Evolutionary conservation across 2,888 invertebrate species (phyloP).

Genomic region (Frankliniella fusca): DNA sequence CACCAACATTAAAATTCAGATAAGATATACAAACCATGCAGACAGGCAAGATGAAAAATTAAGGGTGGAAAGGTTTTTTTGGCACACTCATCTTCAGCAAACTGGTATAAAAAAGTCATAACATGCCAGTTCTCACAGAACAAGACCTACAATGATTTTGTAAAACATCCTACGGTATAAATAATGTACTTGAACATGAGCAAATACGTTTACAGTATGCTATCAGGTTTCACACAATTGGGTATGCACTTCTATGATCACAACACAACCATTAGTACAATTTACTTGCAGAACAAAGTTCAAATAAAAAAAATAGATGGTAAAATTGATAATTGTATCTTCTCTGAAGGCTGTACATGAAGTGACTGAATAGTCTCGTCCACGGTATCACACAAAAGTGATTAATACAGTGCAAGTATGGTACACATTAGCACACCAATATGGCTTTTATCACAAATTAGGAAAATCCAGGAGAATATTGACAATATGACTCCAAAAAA

Average conservation of each 20-base stretch:
- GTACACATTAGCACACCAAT: neutral
- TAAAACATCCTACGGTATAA: neutral
- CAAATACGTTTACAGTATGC: neutral
- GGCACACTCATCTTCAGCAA: neutral
- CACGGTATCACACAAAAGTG: neutral
- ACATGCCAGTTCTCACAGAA: neutral
- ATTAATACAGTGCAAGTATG: neutral
- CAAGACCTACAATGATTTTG: neutral
- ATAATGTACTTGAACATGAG: neutral
- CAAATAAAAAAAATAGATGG: neutral
- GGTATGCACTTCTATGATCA: neutral
- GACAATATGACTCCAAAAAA: no score
- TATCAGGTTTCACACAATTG: constrained; percentile 15
- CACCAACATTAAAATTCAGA: neutral
- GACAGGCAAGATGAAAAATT: neutral
- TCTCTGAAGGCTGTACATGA: neutral
- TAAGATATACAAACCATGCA: neutral
- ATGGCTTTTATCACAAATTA: neutral
- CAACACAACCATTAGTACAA: constrained; percentile 15
- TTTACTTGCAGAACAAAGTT: neutral
- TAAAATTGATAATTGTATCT: neutral
- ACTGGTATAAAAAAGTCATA: neutral
- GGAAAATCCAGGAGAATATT: no score
- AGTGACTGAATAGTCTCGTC: neutral
- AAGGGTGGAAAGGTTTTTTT: neutral